Conservation (phyloP, 2,888 invertebrate genomes). For the Cantharis rufa region DNA sequence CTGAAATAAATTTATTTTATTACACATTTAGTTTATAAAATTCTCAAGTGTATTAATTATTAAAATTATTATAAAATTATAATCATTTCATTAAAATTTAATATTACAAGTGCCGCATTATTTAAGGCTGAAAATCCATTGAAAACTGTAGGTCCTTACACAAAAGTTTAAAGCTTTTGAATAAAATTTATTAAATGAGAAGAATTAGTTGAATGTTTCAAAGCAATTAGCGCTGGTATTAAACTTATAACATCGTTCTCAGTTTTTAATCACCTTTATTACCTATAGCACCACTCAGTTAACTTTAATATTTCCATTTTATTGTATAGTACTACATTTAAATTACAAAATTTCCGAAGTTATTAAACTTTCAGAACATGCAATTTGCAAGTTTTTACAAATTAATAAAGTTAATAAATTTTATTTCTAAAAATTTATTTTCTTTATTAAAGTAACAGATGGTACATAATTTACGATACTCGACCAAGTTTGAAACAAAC, state of each 20-base stretch:
- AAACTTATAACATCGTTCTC: conserved; percentile 15
- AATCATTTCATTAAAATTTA: background rate
- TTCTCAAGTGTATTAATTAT: background rate
- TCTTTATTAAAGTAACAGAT: background rate
- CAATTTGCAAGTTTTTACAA: background rate
- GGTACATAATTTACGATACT: background rate
- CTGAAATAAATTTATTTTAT: no score
- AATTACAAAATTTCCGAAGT: background rate
- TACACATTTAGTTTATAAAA: background rate
- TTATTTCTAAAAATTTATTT: background rate
- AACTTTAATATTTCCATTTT: background rate
- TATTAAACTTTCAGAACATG: background rate
- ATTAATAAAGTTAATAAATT: background rate
- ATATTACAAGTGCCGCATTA: background rate
- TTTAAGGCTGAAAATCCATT: background rate
- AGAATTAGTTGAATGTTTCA: conserved; percentile 4
- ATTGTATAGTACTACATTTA: background rate
- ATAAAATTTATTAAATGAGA: conserved; percentile 13
- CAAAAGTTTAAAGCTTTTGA: conserved; percentile 9
- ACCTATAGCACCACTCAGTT: background rate
- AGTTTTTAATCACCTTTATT: conserved; percentile 10
- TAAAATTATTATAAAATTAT: background rate
- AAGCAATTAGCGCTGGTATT: conserved; percentile 9
- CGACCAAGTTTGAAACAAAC: background rate
- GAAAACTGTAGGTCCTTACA: background rate